Evolutionary conservation across 1,140 invertebrate species (phyloP).

Genomic region (Ladona fulva): DNA sequence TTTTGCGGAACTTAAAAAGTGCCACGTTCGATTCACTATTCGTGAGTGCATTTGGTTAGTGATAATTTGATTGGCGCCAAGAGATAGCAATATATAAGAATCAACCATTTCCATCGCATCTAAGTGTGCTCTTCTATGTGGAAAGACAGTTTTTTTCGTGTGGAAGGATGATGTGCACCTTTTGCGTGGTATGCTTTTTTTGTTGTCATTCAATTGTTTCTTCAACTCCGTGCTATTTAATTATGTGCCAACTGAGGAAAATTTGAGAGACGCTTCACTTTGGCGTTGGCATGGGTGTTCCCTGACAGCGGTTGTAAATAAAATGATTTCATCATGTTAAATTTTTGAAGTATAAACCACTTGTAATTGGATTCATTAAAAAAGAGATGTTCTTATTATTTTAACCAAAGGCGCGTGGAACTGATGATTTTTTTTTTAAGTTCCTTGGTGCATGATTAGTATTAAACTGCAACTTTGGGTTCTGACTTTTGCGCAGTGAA

Average conservation of each 20-base stretch:
- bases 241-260: not conserved
- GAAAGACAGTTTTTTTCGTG: too few relatives aligned
- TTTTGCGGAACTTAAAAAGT: too few relatives aligned
- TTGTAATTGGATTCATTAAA: not conserved
- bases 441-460: slow-evolving; percentile 9
- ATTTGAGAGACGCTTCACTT: not conserved
- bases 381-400: not conserved
- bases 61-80: not conserved
- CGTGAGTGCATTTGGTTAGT: too few relatives aligned
- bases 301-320: not conserved
- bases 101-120: not conserved
- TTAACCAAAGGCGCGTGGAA: not conserved
- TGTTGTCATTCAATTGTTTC: not conserved
- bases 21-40: too few relatives aligned
- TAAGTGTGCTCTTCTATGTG: not conserved
- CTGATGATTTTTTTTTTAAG: not conserved
- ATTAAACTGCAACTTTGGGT: slow-evolving; percentile 3
- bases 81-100: not conserved
- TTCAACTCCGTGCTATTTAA: not conserved
- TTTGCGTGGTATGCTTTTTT: not conserved
- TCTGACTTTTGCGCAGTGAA: not conserved
- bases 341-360: not conserved
- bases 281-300: not conserved
- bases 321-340: not conserved
- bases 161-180: too few relatives aligned